Evolutionary conservation across 37 sponge, comb jelly and placozoan species (phyloP), one percentile per base, ranked within the genome.

Genomic region (Cladorhizidae sp.): DNA sequence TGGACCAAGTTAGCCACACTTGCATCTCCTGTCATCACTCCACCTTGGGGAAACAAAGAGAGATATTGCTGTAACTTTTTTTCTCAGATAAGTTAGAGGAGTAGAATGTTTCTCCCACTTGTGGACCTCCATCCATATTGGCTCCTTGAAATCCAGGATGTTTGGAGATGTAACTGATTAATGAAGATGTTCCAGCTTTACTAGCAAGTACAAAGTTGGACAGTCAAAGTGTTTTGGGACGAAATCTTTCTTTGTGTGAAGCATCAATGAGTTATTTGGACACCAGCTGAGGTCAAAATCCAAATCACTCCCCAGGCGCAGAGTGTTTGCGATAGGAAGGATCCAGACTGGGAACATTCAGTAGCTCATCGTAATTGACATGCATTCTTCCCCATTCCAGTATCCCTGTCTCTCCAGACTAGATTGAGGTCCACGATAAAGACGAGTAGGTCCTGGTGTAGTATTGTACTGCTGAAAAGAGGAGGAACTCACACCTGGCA

Each of bases 101-200:
- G 62, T 94, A 89, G 35, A 80, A 81, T 0, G 85, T 90, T 71
- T 94, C 94, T 55, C 94, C 94, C 0, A 72, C 88, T 28, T 72
- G 32, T 3, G 72, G 77, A 1, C 77, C 83, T 12, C 33, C 37
- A 70, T 90, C 88, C 14, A 94, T 40, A 28, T 63, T 55, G 21
- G 75, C 74, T 0, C 94, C 94, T 14, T 74, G 65, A 64, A 94
- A 94, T 26, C 80, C 70, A 38, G 88, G 90, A 70, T 94, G 94
- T 64, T 83, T 76, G n/a, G 91, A 87, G 14, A 94, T 23, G 78
- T 94, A 94, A 38, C 80, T 79, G 55, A 82, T 79, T 35, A 94
- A 88, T 0, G 94, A 94, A 0, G 94, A 80, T 57, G 94, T 94
- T 0, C 94, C 94, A 55, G 85, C 90, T 43, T 94, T 94, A 23